Base-by-base conservation (phyloP, 2,888 invertebrate species). In the Panzeria rudis region DNA sequence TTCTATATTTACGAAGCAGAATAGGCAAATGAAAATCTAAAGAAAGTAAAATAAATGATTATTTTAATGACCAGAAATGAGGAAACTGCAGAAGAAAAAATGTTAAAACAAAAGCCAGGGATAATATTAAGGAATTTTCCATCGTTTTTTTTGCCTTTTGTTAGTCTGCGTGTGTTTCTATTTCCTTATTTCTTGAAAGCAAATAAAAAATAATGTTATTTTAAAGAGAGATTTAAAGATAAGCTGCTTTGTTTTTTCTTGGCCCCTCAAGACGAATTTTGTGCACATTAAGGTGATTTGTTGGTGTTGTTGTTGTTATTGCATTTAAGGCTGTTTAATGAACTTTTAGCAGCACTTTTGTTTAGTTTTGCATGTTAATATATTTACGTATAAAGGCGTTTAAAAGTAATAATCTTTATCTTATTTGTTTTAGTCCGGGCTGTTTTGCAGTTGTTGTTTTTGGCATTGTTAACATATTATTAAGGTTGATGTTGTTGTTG, bases 11-110 rank as follows among this genome's bases (percentile, higher is more conserved):
- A 23, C 9, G 11, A 59, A 32, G 9, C 17, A 47, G 3, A 15
- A 56, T 2, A 35, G 29, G 13, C 8, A 32, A 5, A 29, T 3
- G 7, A 23, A 56, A 8, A 38, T 1, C 44, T 15, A 23, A n/a
- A 11, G n/a, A 64, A 72, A 56, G 25, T 71, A 29, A 78, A 78
- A 78, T 62, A 78, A 78, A 78, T 78, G 35, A 56, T 61, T 78
- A 29, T 62, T 52, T 61, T 35, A 25, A 41, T 78, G 52, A 20
- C 11, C 5, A 25, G 3, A 32, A 59, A n/a, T 61, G 6, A 50
- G 44, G 11, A 25, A 38, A 35, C 61, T 11, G 6, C 8, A n/a
- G 5, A 11, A 50, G 6, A n/a, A 11, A 47, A 38, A 25, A 15
- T n/a, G 5, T 0, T 20, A 41, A 69, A 78, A 61, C 15, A 61